These are phyloP conservation scores for Chamaetylas fuelleborni DNA, from an alignment of 2,113 vertebrate genomes.

Conservation along the genomic window DNA sequence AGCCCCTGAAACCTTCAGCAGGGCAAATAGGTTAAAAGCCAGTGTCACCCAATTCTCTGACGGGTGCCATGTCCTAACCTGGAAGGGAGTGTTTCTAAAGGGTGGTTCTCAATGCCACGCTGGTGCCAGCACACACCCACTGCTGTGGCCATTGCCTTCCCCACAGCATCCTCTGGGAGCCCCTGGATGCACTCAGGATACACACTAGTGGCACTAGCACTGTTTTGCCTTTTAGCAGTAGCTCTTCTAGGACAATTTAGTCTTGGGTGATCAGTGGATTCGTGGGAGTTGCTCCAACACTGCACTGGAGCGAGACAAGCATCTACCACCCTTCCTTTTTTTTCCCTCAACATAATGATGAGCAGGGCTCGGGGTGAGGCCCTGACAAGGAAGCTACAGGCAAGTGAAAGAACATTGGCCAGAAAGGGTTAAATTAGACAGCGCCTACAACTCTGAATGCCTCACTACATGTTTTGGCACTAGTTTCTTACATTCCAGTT, in stretches of 20 bases:
- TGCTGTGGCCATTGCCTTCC: not conserved
- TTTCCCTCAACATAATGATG: not conserved
- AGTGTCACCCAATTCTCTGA: not conserved
- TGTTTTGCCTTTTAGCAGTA: not conserved
- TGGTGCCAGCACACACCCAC: not conserved
- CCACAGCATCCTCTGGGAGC: not conserved
- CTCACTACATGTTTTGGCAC: conserved; percentile 69
- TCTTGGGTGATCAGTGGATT: not conserved
- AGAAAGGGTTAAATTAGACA: conserved; percentile 27
- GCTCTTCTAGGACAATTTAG: not conserved
- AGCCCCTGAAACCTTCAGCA: not conserved
- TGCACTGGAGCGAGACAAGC: not conserved
- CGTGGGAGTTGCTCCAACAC: not conserved
- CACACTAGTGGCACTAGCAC: not conserved
- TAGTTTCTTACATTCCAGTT: conserved; percentile 74
- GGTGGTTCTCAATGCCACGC: not conserved
- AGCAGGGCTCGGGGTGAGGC: not conserved
- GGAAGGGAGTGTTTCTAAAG: not conserved
- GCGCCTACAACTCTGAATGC: conserved; percentile 31
- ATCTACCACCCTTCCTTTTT: not conserved
- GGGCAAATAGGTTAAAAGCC: conserved; percentile 30
- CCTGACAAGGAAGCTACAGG: conserved; percentile 12
- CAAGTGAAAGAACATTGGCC: not conserved
- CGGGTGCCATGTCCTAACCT: not conserved
- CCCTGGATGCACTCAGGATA: not conserved